Conservation (phyloP, 2,888 invertebrate genomes). For the Ormia ochracea region DNA sequence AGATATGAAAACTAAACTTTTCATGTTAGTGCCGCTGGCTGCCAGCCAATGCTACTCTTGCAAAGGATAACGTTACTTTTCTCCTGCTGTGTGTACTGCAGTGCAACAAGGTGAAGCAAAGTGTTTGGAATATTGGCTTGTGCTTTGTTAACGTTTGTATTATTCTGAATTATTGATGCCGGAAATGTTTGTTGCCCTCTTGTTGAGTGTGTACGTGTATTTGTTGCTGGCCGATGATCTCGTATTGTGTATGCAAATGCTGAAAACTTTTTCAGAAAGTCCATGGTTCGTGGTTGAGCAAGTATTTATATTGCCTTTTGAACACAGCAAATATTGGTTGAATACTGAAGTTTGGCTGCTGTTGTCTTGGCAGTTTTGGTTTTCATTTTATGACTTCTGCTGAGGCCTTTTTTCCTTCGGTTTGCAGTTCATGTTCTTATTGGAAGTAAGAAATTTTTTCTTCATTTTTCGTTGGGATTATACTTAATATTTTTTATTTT, state of each 20-base stretch:
- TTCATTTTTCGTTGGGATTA: neutral
- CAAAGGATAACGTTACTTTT: neutral
- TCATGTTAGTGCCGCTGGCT: slow-evolving; percentile 35
- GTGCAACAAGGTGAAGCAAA: neutral
- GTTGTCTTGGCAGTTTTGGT: neutral
- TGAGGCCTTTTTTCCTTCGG: neutral
- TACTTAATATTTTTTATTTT: neutral
- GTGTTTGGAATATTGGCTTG: neutral
- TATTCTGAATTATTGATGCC: neutral
- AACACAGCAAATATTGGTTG: slow-evolving; percentile 32
- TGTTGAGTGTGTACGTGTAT: neutral
- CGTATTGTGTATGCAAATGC: slow-evolving; percentile 48
- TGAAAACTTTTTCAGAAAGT: slow-evolving; percentile 49
- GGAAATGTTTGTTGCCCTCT: neutral
- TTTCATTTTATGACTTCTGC: slow-evolving; percentile 39
- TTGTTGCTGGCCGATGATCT: neutral
- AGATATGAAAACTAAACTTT: slow-evolving; percentile 43
- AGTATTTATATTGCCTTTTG: slow-evolving; percentile 60
- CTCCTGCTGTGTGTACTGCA: neutral
- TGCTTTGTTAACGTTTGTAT: neutral
- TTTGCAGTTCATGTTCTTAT: slow-evolving; percentile 23
- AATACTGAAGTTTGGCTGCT: neutral
- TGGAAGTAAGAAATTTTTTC: slow-evolving; percentile 1
- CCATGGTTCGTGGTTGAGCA: slow-evolving; percentile 40
- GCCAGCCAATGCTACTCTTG: neutral